Evolutionary conservation across 2,888 invertebrate genomes (phyloP).

Genomic region (Embidobia sp.): DNA sequence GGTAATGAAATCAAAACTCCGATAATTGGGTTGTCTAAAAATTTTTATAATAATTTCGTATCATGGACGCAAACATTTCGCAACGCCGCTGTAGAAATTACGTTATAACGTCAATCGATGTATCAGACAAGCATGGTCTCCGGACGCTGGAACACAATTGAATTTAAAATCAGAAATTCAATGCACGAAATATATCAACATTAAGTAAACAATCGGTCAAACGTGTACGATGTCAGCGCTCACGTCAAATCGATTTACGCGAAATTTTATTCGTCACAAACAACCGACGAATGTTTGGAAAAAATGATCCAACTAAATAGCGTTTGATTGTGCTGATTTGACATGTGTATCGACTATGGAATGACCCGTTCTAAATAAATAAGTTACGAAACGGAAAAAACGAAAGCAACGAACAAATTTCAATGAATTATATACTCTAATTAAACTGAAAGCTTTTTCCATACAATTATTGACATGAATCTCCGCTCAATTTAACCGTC

Average conservation of each 20-base stretch:
- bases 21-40: constrained; percentile 39
- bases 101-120: constrained; percentile 49
- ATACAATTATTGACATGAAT: too few relatives aligned
- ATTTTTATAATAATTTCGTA: constrained; percentile 37
- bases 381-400: constrained; percentile 26
- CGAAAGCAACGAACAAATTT: constrained; percentile 22
- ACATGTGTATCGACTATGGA: constrained; percentile 34
- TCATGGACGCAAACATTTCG: constrained; percentile 34
- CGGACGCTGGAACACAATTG: constrained; percentile 5
- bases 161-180: constrained; percentile 47
- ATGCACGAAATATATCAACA: constrained; percentile 33
- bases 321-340: constrained; percentile 31
- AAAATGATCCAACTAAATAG: constrained; percentile 33
- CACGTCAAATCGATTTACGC: constrained; percentile 31
- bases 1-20: constrained; percentile 37
- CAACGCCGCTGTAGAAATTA: constrained; percentile 36
- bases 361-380: constrained; percentile 47
- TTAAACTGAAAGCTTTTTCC: too few relatives aligned
- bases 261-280: constrained; percentile 15
- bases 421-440: constrained; percentile 24
- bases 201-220: constrained; percentile 37
- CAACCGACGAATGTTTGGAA: background rate
- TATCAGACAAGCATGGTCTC: constrained; percentile 17
- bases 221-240: background rate
- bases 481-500: too few relatives aligned